Conservation (phyloP, 2,113 vertebrate species). For the Rhinopomastus cyanomelas region DNA sequence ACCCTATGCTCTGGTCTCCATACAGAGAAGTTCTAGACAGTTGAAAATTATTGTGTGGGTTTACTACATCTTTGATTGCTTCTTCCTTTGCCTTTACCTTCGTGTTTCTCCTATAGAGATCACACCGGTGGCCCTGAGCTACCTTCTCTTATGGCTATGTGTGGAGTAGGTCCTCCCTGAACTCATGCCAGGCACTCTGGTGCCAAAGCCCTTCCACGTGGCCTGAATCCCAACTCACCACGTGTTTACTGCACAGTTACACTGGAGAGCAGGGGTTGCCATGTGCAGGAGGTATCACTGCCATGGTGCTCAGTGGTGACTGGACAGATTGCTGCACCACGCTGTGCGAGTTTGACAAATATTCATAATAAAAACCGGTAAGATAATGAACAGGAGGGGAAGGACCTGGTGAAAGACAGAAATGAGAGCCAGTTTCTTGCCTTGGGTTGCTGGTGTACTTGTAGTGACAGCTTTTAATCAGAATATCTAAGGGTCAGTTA, state of each 20-base stretch:
- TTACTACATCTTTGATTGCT: not conserved
- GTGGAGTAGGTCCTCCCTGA: not conserved
- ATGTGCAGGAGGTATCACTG: not conserved
- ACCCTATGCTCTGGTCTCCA: not conserved
- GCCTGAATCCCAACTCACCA: not conserved
- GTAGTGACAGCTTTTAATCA: not conserved
- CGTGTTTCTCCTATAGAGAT: not conserved
- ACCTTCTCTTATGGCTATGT: not conserved
- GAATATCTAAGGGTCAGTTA: not conserved
- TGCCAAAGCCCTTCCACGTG: not conserved
- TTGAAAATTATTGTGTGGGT: not conserved
- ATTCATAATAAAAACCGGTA: not conserved
- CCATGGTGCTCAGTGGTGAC: not conserved
- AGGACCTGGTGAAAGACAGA: not conserved
- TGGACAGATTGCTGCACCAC: not conserved
- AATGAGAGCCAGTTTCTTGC: not conserved
- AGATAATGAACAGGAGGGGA: not conserved
- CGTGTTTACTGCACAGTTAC: not conserved
- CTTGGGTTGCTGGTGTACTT: not conserved
- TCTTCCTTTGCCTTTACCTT: not conserved
- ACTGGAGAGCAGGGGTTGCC: not conserved
- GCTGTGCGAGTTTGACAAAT: not conserved
- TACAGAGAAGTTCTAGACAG: not conserved
- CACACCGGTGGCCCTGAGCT: not conserved
- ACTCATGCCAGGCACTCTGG: fast-evolving